phyloP scores from a whole-genome alignment of 92 coral and sea anemone species.

The Epizoanthus ramosus region DNA sequence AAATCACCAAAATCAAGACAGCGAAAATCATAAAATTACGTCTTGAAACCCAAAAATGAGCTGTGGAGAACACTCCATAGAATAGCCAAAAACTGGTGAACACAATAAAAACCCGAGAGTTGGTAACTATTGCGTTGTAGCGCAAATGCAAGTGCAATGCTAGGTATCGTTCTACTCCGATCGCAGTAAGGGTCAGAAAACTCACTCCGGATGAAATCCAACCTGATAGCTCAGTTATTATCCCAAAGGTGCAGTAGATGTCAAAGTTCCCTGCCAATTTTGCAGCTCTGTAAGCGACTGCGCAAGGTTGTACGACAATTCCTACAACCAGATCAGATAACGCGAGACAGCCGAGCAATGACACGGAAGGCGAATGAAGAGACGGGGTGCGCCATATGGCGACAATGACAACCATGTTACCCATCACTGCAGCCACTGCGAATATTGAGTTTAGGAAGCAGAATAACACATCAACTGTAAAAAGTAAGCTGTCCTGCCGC shows the following conservation, averaged over 20 bases:
- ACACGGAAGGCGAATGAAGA: constrained; percentile 65
- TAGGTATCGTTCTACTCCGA: constrained; percentile 65
- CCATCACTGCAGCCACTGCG: constrained; percentile 49
- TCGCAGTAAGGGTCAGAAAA: constrained; percentile 63
- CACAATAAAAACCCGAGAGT: constrained; percentile 33
- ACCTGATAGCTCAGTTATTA: constrained; percentile 51
- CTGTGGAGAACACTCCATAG: background rate
- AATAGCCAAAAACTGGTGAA: constrained; percentile 50
- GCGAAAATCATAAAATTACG: constrained; percentile 1
- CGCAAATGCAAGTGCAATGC: constrained; percentile 61
- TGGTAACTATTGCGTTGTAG: constrained; percentile 54
- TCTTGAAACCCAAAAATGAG: constrained; percentile 22
- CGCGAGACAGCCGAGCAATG: constrained; percentile 63
- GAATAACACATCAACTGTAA: constrained; percentile 16
- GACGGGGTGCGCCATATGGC: constrained; percentile 55
- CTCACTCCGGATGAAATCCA: constrained; percentile 54
- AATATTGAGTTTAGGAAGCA: constrained; percentile 54
- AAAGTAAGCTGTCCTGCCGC: background rate
- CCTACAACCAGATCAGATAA: constrained; percentile 69
- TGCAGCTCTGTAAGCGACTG: constrained; percentile 69
- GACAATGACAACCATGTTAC: constrained; percentile 46
- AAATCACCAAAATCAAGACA: constrained; percentile 9
- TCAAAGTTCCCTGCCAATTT: constrained; percentile 37
- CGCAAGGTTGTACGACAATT: constrained; percentile 62
- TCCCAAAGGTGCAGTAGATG: constrained; percentile 62